These are phyloP conservation scores for Agelastica alni DNA, from an alignment of 2,888 invertebrate species.

Conservation along the genomic window DNA sequence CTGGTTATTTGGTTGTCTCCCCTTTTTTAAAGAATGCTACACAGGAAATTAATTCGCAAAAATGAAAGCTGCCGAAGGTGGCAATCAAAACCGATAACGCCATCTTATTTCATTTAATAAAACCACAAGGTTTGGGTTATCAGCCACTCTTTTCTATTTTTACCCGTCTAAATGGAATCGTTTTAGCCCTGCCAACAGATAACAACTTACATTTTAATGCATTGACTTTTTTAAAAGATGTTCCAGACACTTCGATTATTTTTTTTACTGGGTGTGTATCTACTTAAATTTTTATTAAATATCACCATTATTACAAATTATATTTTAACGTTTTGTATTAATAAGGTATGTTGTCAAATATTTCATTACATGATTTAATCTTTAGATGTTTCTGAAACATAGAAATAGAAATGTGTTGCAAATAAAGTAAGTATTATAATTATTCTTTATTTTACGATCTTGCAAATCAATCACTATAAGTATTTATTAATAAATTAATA, in stretches of 20 bases:
- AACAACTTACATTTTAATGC: conserved; percentile 16
- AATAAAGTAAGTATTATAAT: too few species aligned
- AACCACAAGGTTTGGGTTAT: conserved; percentile 49
- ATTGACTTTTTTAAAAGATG: conserved; percentile 2
- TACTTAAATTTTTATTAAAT: too few species aligned
- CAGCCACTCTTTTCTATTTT: conserved; percentile 37
- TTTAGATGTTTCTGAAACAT: too few species aligned
- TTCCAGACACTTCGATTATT: conserved; percentile 1
- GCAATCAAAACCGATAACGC: conserved; percentile 55
- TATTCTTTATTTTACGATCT: too few species aligned
- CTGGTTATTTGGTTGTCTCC: conserved; percentile 48
- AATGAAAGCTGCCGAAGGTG: conserved; percentile 57
- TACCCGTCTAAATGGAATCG: conserved; percentile 23
- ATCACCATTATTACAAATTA: too few species aligned
- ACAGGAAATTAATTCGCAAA: conserved; percentile 61
- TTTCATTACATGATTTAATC: too few species aligned
- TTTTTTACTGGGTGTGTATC: too few species aligned
- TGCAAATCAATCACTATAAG: too few species aligned
- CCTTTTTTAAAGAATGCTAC: conserved; percentile 57
- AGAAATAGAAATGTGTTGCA: too few species aligned
- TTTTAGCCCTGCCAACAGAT: conserved; percentile 17
- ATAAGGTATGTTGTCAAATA: too few species aligned
- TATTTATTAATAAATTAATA: too few species aligned
- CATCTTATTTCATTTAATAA: conserved; percentile 57
- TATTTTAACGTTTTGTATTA: too few species aligned